Conservation (phyloP, 2,113 vertebrate genomes). For the Elgaria multicarinata region DNA sequence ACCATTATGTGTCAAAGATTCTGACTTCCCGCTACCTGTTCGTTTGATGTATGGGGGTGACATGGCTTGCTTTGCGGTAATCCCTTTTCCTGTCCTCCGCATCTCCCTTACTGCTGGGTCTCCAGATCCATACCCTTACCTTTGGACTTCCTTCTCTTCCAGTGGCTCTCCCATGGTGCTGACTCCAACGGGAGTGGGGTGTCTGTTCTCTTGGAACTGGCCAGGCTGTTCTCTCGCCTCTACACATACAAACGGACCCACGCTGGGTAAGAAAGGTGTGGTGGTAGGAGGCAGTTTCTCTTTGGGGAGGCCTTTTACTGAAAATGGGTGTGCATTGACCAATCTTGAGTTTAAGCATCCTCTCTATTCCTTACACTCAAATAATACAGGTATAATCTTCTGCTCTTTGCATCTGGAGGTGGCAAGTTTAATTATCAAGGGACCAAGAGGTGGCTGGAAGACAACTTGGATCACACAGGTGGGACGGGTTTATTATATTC, state of each 20-base stretch:
- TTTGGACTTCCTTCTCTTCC: conserved; percentile 19
- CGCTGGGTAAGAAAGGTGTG: conserved; percentile 82
- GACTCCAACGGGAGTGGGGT: conserved; percentile 96
- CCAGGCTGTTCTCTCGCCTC: conserved; percentile 94
- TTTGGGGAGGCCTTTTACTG: not conserved
- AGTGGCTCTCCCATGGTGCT: conserved; percentile 96
- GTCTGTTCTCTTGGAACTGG: conserved; percentile 91
- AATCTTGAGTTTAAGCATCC: not conserved
- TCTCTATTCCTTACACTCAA: not conserved
- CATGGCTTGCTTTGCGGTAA: no score
- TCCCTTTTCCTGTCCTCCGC: not conserved
- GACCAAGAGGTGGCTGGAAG: conserved; percentile 97
- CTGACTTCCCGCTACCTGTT: not conserved
- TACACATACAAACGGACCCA: conserved; percentile 99
- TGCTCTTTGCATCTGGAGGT: conserved; percentile 96
- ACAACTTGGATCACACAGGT: conserved; percentile 98
- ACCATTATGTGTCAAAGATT: not conserved
- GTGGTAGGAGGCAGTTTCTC: not conserved
- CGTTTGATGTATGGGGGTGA: not conserved
- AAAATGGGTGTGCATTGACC: fast-evolving
- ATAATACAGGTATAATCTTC: conserved; percentile 89
- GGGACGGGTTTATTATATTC: not conserved
- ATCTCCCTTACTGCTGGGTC: no score
- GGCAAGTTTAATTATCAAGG: conserved; percentile 99
- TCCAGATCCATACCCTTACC: not conserved